Percentiles rank a stretch among this genome's conserved stretches.
phyloP scores from a whole-genome alignment of 2,888 invertebrate genomes.

The Yponomeuta malinellus region DNA sequence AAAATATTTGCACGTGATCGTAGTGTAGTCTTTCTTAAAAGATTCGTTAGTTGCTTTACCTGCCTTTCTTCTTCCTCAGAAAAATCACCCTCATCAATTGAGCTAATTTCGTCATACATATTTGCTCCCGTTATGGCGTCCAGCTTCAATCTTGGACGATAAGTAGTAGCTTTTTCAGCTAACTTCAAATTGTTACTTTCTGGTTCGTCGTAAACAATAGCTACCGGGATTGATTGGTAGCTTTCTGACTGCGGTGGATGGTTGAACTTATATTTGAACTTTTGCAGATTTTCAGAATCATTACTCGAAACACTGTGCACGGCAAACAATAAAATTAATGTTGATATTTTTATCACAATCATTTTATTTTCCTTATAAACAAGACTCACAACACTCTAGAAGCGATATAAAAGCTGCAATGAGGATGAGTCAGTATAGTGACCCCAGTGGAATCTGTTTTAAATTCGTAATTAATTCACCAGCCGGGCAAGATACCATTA shows the following conservation, averaged over 20 bases:
- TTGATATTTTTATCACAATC: slow-evolving; percentile 25
- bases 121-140: background rate
- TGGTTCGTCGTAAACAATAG: slow-evolving; percentile 21
- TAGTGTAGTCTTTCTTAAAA: background rate
- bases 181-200: slow-evolving; percentile 19
- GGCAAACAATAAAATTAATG: slow-evolving; percentile 22
- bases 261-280: slow-evolving; percentile 27
- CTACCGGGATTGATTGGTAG: slow-evolving; percentile 30
- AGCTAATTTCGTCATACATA: background rate
- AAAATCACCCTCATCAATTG: background rate
- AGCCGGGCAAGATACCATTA: slow-evolving; percentile 49
- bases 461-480: slow-evolving; percentile 46
- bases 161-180: background rate
- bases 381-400: slow-evolving; percentile 37
- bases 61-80: background rate
- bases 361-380: slow-evolving; percentile 27
- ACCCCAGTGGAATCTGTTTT: slow-evolving; percentile 34
- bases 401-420: slow-evolving; percentile 46
- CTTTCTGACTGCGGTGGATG: slow-evolving; percentile 38
- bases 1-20: background rate
- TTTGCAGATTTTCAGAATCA: slow-evolving; percentile 27
- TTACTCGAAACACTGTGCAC: slow-evolving; percentile 21
- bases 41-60: background rate
- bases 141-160: slow-evolving; percentile 9
- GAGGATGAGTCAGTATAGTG: slow-evolving; percentile 45